These are phyloP conservation scores for Troides oblongomaculatus DNA, from an alignment of 2,888 invertebrate species.

Conservation along the genomic window DNA sequence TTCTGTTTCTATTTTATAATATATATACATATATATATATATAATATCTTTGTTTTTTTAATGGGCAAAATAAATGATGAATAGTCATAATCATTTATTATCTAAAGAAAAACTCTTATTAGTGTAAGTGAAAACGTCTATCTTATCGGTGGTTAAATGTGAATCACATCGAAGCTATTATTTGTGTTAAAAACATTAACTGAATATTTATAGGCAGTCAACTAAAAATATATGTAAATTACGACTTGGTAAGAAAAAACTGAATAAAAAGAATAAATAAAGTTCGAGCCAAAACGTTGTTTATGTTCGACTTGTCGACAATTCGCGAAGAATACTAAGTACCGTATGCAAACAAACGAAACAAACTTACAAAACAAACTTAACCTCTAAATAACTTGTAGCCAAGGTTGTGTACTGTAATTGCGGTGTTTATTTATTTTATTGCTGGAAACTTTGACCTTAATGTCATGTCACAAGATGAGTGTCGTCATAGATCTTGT, in stretches of 20 bases:
- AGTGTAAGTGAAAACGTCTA: no score
- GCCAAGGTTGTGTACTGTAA: constrained; percentile 1
- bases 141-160: no score
- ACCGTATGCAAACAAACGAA: constrained; percentile 7
- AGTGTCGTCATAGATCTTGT: background rate
- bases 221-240: background rate
- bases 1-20: no score
- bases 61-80: no score
- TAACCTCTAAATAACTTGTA: constrained; percentile 13
- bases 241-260: background rate
- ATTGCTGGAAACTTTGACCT: background rate
- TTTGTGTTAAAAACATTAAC: no score
- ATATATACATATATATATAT: no score
- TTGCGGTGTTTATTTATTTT: background rate
- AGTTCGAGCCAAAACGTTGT: constrained; percentile 11
- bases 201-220: background rate
- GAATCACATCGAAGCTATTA: no score
- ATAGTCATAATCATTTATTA: no score
- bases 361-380: constrained; percentile 18
- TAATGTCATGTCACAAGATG: background rate
- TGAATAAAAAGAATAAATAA: constrained; percentile 14
- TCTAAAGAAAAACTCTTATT: no score
- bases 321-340: constrained; percentile 22
- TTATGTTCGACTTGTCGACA: constrained; percentile 15
- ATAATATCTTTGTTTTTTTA: no score